Conservation (phyloP, 2,797 vertebrate genomes). For the Alectoris magna region DNA sequence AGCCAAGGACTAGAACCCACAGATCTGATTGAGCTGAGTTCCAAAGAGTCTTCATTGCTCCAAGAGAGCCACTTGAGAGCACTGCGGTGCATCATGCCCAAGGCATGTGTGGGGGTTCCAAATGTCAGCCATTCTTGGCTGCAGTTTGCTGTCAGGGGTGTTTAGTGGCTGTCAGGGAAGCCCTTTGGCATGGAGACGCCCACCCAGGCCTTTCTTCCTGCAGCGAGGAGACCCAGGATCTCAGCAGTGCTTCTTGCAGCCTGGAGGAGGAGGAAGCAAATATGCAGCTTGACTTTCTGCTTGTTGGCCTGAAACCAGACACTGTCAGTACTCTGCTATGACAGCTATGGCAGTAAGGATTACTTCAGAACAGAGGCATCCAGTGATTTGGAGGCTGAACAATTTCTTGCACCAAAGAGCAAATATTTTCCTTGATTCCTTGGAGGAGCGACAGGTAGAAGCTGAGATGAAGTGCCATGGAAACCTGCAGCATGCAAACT, state of each 20-base stretch:
- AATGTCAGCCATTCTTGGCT: not conserved
- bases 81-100: accelerated
- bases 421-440: constrained; percentile 26
- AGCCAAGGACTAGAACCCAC: not conserved
- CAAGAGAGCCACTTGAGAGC: not conserved
- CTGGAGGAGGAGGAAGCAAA: not conserved
- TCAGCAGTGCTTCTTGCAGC: not conserved
- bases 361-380: constrained; percentile 37
- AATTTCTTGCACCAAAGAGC: constrained; percentile 11
- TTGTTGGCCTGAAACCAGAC: constrained; percentile 40
- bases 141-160: not conserved
- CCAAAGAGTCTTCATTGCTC: not conserved
- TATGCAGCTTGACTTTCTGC: not conserved
- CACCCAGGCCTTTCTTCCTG: not conserved
- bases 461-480: not conserved
- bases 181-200: not conserved
- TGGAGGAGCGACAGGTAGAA: not conserved
- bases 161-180: not conserved
- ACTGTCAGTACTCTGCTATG: constrained; percentile 33
- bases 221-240: not conserved
- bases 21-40: not conserved
- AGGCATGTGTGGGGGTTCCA: not conserved
- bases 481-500: not conserved
- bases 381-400: not conserved
- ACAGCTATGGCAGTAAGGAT: constrained; percentile 2